A percentile compares a stretch with the other conserved stretches of the same genome.
These are phyloP conservation scores for Drosophila anomalata DNA, from an alignment of 2,888 invertebrate species.

Conservation along the genomic window DNA sequence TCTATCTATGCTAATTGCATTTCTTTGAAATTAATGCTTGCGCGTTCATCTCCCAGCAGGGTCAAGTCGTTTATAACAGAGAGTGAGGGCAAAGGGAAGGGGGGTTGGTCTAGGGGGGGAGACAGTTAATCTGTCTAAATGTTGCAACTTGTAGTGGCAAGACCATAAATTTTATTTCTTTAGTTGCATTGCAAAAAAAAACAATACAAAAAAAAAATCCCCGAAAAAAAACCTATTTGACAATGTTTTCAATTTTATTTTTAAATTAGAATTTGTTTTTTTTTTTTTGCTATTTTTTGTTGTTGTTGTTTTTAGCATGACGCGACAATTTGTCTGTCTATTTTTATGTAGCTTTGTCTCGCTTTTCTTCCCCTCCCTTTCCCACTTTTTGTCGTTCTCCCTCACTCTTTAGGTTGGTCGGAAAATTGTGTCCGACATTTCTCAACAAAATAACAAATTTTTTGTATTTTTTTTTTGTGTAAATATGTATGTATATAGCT, in stretches of 20 bases:
- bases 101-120: background rate
- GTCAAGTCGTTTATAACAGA: slow-evolving; percentile 31
- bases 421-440: slow-evolving; percentile 47
- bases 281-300: slow-evolving; percentile 7
- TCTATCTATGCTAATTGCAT: slow-evolving; percentile 43
- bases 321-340: slow-evolving; percentile 81
- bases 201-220: slow-evolving; percentile 1
- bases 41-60: slow-evolving; percentile 29
- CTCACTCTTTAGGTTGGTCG: slow-evolving; percentile 13
- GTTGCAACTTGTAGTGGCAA: slow-evolving; percentile 22
- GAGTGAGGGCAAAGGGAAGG: too few relatives aligned
- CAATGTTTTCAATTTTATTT: slow-evolving; percentile 49
- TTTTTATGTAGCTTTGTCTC: slow-evolving; percentile 66
- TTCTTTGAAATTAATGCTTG: slow-evolving; percentile 42
- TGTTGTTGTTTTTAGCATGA: slow-evolving; percentile 65
- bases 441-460: slow-evolving; percentile 27
- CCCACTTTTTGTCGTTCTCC: slow-evolving; percentile 15
- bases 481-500: slow-evolving; percentile 1
- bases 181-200: slow-evolving; percentile 27
- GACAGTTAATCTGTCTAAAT: slow-evolving; percentile 12
- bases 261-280: slow-evolving; percentile 27
- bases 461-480: slow-evolving; percentile 12
- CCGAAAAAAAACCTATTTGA: slow-evolving; percentile 33
- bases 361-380: slow-evolving; percentile 3
- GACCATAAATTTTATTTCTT: slow-evolving; percentile 31